These are phyloP conservation scores for Microctenopoma steveboyesi DNA, from an alignment of 2,797 vertebrate species.

Conservation along the genomic window DNA sequence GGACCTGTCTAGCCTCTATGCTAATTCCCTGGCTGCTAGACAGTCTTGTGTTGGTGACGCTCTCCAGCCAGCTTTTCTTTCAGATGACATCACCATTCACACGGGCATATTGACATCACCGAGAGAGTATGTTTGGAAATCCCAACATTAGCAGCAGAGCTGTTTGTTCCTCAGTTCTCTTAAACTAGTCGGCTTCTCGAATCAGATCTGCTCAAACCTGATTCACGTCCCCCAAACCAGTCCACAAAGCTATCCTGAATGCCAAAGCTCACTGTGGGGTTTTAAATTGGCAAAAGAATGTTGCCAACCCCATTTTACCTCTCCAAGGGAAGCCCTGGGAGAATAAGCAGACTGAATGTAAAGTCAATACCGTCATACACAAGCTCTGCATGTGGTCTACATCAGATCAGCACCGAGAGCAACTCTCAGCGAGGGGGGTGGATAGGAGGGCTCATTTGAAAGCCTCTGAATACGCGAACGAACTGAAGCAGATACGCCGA, in stretches of 20 bases:
- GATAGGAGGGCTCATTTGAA: constrained; percentile 57
- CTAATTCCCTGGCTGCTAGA: constrained; percentile 81
- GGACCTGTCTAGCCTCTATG: constrained; percentile 84
- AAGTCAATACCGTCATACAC: constrained; percentile 78
- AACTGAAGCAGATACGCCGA: constrained; percentile 57
- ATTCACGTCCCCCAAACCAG: constrained; percentile 42
- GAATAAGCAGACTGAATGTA: constrained; percentile 77
- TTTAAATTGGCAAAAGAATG: constrained; percentile 49
- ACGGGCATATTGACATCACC: constrained; percentile 48
- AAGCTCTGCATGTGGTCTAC: constrained; percentile 77
- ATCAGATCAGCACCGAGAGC: constrained; percentile 69
- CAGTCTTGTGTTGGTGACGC: constrained; percentile 66
- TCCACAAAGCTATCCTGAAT: constrained; percentile 30
- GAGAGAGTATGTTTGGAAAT: constrained; percentile 36
- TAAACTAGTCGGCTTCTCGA: constrained; percentile 7
- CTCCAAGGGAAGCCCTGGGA: constrained; percentile 72
- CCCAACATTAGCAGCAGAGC: constrained; percentile 36
- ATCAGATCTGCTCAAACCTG: constrained; percentile 29
- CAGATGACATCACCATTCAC: constrained; percentile 65
- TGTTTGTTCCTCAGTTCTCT: constrained; percentile 18
- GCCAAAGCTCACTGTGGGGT: constrained; percentile 39
- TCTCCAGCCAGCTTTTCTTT: constrained; percentile 57
- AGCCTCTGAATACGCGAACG: constrained; percentile 64
- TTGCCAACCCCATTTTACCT: constrained; percentile 55
- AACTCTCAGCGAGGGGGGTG: constrained; percentile 56